Percentiles rank a stretch among this genome's conserved stretches.
Conservation (phyloP, 2,113 vertebrate species). For the Tragelaphus strepsiceros region DNA sequence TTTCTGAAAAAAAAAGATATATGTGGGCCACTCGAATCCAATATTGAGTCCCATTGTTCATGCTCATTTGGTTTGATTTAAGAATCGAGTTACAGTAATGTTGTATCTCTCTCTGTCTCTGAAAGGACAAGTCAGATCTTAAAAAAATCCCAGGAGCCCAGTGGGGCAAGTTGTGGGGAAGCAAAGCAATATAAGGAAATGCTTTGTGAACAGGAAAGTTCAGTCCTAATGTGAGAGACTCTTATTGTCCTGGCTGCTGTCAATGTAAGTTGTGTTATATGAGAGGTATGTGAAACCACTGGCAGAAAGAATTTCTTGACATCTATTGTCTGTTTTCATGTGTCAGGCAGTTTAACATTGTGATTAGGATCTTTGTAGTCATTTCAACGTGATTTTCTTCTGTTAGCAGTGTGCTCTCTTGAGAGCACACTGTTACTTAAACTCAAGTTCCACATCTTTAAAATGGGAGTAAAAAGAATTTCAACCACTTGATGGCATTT, state of each 20-base stretch:
- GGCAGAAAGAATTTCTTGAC: not conserved
- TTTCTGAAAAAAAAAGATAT: constrained; percentile 52
- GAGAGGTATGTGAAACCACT: not conserved
- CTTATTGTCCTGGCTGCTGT: not conserved
- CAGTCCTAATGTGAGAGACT: not conserved
- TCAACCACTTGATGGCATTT: not conserved
- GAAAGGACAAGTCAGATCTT: constrained; percentile 43
- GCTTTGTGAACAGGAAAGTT: not conserved
- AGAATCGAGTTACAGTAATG: constrained; percentile 57
- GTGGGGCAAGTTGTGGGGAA: not conserved
- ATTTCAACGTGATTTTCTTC: not conserved
- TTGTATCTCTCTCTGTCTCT: not conserved
- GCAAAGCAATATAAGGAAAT: constrained; percentile 14
- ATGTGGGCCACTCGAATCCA: constrained; percentile 35
- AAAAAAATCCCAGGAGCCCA: constrained; percentile 2
- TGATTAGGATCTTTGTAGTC: not conserved
- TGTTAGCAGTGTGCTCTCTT: not conserved
- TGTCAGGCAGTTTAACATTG: not conserved
- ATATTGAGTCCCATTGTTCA: constrained; percentile 38
- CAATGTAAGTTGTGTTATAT: not conserved
- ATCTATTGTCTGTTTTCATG: not conserved
- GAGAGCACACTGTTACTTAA: not conserved
- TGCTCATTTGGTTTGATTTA: constrained; percentile 27
- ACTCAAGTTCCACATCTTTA: not conserved
- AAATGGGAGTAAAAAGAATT: not conserved